phyloP scores from a whole-genome alignment of 2,113 vertebrate species.

The Chauna torquata region DNA sequence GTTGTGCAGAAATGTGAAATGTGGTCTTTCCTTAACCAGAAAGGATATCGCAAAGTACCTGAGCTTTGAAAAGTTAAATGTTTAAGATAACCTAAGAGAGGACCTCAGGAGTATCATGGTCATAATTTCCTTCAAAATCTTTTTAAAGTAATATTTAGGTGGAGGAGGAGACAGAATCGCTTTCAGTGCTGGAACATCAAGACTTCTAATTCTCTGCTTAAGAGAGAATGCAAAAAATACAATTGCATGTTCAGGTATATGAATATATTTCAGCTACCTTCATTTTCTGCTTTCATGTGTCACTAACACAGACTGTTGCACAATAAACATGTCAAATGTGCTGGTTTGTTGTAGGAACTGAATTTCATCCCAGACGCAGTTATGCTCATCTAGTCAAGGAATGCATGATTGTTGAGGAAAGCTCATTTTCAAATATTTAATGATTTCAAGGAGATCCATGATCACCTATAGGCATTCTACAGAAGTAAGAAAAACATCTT shows the following conservation, averaged over 20 bases:
- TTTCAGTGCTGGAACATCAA: neutral
- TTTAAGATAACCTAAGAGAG: neutral
- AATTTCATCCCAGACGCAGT: neutral
- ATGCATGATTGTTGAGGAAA: neutral
- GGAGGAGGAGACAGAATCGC: neutral
- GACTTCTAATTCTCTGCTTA: neutral
- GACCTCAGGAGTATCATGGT: neutral
- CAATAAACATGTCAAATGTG: neutral
- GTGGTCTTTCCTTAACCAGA: neutral
- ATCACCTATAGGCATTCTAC: neutral
- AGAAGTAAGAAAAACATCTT: neutral
- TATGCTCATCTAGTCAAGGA: neutral
- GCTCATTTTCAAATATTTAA: constrained; percentile 4
- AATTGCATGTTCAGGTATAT: neutral
- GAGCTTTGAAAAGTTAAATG: neutral
- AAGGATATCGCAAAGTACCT: neutral
- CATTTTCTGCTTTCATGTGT: neutral
- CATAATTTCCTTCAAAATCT: neutral
- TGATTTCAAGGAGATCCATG: neutral
- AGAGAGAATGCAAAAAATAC: neutral
- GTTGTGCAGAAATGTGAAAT: neutral
- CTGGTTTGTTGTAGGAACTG: neutral
- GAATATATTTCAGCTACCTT: neutral
- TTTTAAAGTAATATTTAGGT: neutral
- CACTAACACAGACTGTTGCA: neutral